These are phyloP conservation scores for Calephelis perditalis DNA, from an alignment of 2,888 invertebrate species.

Conservation along the genomic window DNA sequence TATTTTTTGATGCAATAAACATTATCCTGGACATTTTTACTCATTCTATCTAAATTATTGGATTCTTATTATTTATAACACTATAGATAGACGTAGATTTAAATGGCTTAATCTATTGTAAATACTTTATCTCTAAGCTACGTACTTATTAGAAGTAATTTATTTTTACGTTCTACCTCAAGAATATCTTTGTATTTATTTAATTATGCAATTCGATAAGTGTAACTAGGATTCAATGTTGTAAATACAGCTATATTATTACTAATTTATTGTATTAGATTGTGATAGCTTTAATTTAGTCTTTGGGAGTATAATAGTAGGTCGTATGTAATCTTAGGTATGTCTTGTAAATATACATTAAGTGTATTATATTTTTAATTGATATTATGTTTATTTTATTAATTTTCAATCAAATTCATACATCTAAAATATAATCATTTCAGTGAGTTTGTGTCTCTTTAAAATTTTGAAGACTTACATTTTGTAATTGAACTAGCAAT, in stretches of 20 bases:
- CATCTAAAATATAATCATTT: no score
- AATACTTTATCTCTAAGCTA: slow-evolving; percentile 34
- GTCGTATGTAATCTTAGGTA: background rate
- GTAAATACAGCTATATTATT: slow-evolving; percentile 35
- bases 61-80: background rate
- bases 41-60: no score
- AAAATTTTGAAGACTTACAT: no score
- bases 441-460: no score
- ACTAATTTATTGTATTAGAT: slow-evolving; percentile 70
- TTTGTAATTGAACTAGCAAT: no score
- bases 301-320: background rate
- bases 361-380: slow-evolving; percentile 4
- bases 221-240: slow-evolving; percentile 26
- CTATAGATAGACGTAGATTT: background rate
- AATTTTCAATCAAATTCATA: no score
- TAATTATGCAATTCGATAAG: slow-evolving; percentile 19
- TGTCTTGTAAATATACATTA: slow-evolving; percentile 5
- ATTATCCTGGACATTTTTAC: no score
- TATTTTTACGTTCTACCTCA: slow-evolving; percentile 71
- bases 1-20: no score
- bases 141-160: slow-evolving; percentile 42
- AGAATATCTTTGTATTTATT: slow-evolving; percentile 38
- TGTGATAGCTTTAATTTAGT: slow-evolving; percentile 58
- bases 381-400: background rate
- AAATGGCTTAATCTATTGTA: slow-evolving; percentile 32